Base-by-base conservation (phyloP, 2,888 invertebrate species). In the Latheticus oryzae region DNA sequence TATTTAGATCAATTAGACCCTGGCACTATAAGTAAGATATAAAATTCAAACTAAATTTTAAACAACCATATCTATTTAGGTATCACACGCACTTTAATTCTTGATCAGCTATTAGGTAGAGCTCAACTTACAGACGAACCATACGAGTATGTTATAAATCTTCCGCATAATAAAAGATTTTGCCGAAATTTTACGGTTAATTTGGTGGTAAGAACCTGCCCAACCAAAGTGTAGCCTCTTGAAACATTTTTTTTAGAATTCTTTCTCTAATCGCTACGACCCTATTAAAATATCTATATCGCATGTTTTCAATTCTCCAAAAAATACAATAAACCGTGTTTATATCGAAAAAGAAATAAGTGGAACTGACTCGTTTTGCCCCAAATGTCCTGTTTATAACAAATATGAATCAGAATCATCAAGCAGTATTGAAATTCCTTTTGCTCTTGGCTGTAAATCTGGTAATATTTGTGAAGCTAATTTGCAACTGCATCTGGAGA, bases 401-500 rank as follows among this genome's bases (percentile, higher is more conserved):
- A 45, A 43, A 42, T 47, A 23, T 9, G 48, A 55, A 37, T 68
- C 66, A 1, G 58, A 23, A 69, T 73, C 2, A 75, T n/a, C 8
- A 2, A 26, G 17, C 7, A 51, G 33, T 4, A n/a, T 60, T 7
- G 13, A 43, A 13, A 65, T 76, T 16, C 73, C 73, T 0, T 74
- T 72, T 38, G 78, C 81, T 0, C 76, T 80, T 28, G 83, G 82
- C 51, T 86, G 86, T 64, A 84, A 84, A 0, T 75, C 79, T n/a
- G 83, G 84, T 56, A 73, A 82, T 28, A 76, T 81, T 47, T 83
- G 85, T 67, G 78, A 75, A 5, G 82, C 85, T 1, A 78, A 80
- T 70, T 70, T 86, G 2, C 55, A 63, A 17, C 43, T 75, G 8
- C 45, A 67, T 13, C 43, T 67, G 0, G 51, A 24, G 11, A 70